Percentiles rank a stretch among this genome's conserved stretches.
These are phyloP conservation scores for Cistogaster globosa DNA, from an alignment of 2,888 invertebrate genomes.

Conservation along the genomic window DNA sequence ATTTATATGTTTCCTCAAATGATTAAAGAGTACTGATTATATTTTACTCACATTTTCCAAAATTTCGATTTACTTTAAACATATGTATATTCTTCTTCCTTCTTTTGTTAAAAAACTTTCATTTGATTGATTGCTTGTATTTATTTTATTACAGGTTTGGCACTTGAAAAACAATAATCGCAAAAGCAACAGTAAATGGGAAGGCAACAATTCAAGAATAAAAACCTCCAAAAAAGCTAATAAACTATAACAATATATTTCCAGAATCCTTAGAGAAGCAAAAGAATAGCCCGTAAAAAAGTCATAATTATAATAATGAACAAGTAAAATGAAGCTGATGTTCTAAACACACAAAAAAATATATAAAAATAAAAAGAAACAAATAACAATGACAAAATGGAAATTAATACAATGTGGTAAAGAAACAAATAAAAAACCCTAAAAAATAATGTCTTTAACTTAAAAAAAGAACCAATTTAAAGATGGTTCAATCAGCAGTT, in stretches of 20 bases:
- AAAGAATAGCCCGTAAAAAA: slow-evolving; percentile 29
- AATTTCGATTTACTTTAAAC: too few species aligned
- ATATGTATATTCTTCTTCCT: too few species aligned
- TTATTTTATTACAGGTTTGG: slow-evolving; percentile 62
- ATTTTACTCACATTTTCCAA: too few species aligned
- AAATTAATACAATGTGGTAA: slow-evolving; percentile 20
- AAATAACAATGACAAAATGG: slow-evolving; percentile 50
- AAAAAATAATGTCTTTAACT: slow-evolving; percentile 9
- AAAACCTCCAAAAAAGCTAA: slow-evolving; percentile 64
- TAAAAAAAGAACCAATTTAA: neutral
- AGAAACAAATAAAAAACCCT: slow-evolving; percentile 7
- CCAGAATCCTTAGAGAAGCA: slow-evolving; percentile 64
- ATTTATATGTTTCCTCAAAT: too few species aligned
- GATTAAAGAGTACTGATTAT: too few species aligned
- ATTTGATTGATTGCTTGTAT: slow-evolving; percentile 46
- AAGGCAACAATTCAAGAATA: slow-evolving; percentile 24
- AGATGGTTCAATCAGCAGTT: too few species aligned
- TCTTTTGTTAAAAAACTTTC: neutral
- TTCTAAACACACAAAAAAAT: slow-evolving; percentile 2
- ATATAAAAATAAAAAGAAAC: neutral
- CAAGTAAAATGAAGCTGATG: slow-evolving; percentile 53
- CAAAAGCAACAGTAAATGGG: neutral
- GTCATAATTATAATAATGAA: slow-evolving; percentile 35
- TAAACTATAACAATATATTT: slow-evolving; percentile 66
- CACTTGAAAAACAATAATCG: slow-evolving; percentile 5